A percentile compares a stretch with the other conserved stretches of the same genome.
These are phyloP conservation scores for Lophura nycthemera DNA, from an alignment of 2,113 vertebrate genomes.

Conservation along the genomic window DNA sequence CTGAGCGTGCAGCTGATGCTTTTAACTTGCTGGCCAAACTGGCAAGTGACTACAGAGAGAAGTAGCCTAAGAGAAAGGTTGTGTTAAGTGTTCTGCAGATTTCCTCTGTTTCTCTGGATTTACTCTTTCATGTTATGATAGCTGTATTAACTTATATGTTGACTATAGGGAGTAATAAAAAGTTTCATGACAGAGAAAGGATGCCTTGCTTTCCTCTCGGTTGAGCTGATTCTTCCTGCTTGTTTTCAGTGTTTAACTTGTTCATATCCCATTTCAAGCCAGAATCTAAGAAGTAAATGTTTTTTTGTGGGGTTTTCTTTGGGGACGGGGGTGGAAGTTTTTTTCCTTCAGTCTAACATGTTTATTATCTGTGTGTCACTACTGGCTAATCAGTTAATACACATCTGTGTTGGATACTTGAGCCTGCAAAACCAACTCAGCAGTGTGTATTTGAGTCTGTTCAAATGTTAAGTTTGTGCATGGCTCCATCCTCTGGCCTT, in stretches of 20 bases:
- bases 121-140: not conserved
- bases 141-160: not conserved
- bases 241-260: not conserved
- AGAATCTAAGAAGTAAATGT: not conserved
- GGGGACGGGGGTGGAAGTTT: not conserved
- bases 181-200: not conserved
- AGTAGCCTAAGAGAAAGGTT: not conserved
- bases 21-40: not conserved
- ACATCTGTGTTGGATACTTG: not conserved
- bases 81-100: not conserved
- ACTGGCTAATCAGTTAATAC: not conserved
- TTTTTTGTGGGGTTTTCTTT: too few relatives aligned
- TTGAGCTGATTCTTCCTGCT: not conserved
- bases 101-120: not conserved
- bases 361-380: not conserved
- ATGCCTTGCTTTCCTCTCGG: not conserved
- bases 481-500: not conserved
- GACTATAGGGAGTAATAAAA: not conserved
- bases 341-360: not conserved
- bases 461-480: not conserved
- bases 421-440: not conserved
- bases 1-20: not conserved
- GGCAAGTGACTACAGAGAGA: not conserved
- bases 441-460: not conserved
- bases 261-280: not conserved